Percentiles rank a stretch among this genome's conserved stretches.
Evolutionary conservation across 1,140 invertebrate species (phyloP).

Genomic region (Caenorhabditis elegans): DNA sequence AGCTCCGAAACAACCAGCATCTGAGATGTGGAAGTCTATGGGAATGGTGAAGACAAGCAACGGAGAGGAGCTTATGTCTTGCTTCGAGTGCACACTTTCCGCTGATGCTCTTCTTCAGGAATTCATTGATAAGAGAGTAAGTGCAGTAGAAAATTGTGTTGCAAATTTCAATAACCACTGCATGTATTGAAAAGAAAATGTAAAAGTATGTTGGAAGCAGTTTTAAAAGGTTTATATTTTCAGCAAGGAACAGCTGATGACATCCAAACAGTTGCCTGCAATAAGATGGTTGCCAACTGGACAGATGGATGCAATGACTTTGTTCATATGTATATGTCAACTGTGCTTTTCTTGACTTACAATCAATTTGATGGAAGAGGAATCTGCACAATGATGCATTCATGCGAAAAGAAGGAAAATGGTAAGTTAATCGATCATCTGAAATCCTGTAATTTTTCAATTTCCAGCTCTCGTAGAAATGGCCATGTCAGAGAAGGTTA

Average conservation of each 20-base stretch:
- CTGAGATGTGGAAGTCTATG: not conserved
- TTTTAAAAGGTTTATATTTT: too few species aligned
- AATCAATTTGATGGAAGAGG: conserved; percentile 36
- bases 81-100: conserved; percentile 47
- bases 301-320: conserved; percentile 45
- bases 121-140: not conserved
- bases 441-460: too few species aligned
- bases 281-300: conserved; percentile 12
- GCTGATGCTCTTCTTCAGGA: conserved; percentile 40
- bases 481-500: not conserved
- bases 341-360: conserved; percentile 47
- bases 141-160: not conserved
- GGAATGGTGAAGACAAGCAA: conserved; percentile 12
- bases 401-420: conserved; percentile 3
- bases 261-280: conserved; percentile 24
- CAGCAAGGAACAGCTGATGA: conserved; percentile 36
- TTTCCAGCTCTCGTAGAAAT: not conserved
- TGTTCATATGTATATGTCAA: conserved; percentile 46
- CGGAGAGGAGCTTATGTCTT: conserved; percentile 40
- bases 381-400: conserved; percentile 8
- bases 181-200: too few species aligned
- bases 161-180: too few species aligned
- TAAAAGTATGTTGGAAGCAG: too few species aligned
- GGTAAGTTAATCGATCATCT: too few species aligned
- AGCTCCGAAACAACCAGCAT: not conserved